Base-by-base conservation (phyloP, 2,797 vertebrate species). In the Cuculus canorus region DNA sequence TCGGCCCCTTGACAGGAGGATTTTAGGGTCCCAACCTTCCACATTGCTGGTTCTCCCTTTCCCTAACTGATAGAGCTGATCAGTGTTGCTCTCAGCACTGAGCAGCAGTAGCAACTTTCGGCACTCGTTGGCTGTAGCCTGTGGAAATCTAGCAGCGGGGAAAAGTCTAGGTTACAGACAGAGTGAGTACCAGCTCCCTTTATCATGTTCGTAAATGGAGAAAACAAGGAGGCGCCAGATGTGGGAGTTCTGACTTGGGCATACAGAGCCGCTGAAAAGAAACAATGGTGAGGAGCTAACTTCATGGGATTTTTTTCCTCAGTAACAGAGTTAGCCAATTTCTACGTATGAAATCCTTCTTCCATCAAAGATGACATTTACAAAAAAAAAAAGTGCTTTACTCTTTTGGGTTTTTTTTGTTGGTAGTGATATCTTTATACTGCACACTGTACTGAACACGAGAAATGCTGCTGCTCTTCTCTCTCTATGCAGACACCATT, bases 71-170 rank as follows among this genome's bases (percentile, higher is more conserved):
- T 35, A 52, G 15, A 59, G 54, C 17, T 32, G 23, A 17, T 76
- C 41, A 59, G 11, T 0, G 0, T 22, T 9, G 43, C 22, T 18
- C 43, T 63, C 30, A 59, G 28, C 1, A 1, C 63, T 47, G 28
- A 71, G 39, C n/a, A 48, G 39, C 53, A 69, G 35, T 5, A 73
- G 33, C 35, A 78, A 4, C n/a, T 43, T 27, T 81, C 54, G 28
- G 47, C 27, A 16, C 11, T 65, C 24, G 77, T 68, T 64, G 39
- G 21, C 83, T 87, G 35, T 73, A 57, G 52, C n/a, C 53, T 1
- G 0, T 54, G 68, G 22, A 54, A 18, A 32, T 79, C 48, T 11
- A 41, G 18, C 22, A 37, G 14, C n/a, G 59, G 32, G 60, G n/a
- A 73, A 54, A 13, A 39, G 17, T 57, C 21, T 47, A 21, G 19